phyloP scores from a whole-genome alignment of 2,797 vertebrate genomes.

The Pelochelys cantorii region DNA sequence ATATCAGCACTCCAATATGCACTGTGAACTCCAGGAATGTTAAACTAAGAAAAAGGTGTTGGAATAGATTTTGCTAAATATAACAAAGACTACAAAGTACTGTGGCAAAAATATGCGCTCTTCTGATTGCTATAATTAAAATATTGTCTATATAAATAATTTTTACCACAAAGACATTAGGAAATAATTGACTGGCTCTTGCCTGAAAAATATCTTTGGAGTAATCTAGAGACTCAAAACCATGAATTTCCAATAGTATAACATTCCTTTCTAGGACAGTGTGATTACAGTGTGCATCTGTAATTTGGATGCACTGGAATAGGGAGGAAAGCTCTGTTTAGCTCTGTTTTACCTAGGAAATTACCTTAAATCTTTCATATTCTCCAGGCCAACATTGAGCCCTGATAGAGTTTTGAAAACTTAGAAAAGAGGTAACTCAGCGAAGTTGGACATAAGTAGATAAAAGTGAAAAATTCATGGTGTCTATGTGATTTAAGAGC shows the following conservation, averaged over 20 bases:
- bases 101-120: background rate
- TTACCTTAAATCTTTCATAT: background rate
- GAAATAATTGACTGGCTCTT: background rate
- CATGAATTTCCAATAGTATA: background rate
- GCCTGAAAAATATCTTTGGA: background rate
- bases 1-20: accelerated
- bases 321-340: background rate
- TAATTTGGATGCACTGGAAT: background rate
- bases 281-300: background rate
- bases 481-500: background rate
- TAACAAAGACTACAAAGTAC: background rate
- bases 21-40: background rate
- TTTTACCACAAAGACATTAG: background rate
- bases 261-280: background rate
- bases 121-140: background rate
- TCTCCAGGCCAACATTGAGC: background rate
- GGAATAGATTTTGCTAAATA: background rate
- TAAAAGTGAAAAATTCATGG: background rate
- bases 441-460: background rate
- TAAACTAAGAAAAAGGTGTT: background rate
- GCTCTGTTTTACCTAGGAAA: background rate
- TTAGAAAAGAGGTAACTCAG: background rate
- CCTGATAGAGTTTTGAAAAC: too few relatives aligned
- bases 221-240: background rate
- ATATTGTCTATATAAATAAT: background rate